Conservation (phyloP, 2,888 invertebrate species). For the Harmothoe impar region DNA sequence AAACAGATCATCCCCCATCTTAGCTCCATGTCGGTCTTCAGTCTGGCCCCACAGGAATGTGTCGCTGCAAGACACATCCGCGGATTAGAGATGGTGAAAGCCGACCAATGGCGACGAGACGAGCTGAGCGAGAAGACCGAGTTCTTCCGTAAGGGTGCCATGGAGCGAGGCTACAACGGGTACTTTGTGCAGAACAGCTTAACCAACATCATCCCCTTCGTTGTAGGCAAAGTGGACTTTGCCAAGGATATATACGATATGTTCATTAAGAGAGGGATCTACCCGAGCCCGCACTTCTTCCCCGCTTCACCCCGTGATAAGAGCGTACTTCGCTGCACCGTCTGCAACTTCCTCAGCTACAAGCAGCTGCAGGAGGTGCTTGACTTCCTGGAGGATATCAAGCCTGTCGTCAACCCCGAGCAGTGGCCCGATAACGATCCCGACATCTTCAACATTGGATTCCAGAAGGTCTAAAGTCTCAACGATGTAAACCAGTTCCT, state of each 20-base stretch:
- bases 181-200: constrained; percentile 5
- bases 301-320: constrained; percentile 51
- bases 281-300: constrained; percentile 57
- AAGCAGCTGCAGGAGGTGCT: constrained; percentile 34
- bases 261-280: constrained; percentile 22
- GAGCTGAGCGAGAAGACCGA: constrained; percentile 47
- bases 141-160: constrained; percentile 38
- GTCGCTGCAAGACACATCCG: constrained; percentile 14
- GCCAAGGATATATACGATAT: constrained; percentile 54
- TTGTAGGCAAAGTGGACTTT: constrained; percentile 46
- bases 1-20: background rate
- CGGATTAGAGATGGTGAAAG: constrained; percentile 26
- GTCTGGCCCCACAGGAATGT: constrained; percentile 59
- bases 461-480: constrained; percentile 32
- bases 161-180: constrained; percentile 30
- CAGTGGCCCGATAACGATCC: constrained; percentile 25
- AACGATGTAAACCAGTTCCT: background rate
- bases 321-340: constrained; percentile 51
- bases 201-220: constrained; percentile 61
- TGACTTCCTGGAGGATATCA: constrained; percentile 55
- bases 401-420: constrained; percentile 8
- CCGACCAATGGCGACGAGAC: constrained; percentile 32
- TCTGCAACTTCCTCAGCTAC: constrained; percentile 56
- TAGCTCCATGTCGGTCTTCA: constrained; percentile 50
- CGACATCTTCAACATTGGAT: constrained; percentile 55